Base-by-base conservation (phyloP, 1,140 invertebrate species). In the Scaptomyza hsui region DNA sequence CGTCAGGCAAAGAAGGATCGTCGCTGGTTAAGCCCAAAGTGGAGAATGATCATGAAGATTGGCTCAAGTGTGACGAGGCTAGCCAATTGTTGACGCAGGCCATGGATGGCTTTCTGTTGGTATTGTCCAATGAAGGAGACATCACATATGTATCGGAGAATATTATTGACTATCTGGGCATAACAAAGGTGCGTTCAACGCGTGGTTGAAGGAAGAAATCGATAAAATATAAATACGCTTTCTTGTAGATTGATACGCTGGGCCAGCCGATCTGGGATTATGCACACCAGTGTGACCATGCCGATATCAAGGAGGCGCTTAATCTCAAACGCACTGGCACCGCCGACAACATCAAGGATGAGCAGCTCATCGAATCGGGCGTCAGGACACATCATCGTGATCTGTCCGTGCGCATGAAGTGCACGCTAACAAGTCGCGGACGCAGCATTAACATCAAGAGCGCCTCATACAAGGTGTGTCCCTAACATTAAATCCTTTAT, bases 251-350 rank as follows among this genome's bases (percentile, higher is more conserved):
- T 92, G 97, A 99, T 91, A 94, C 98, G 91, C 95, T 98, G 93
- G 98, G 98, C 1, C 96, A 98, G 78, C 98, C 96, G 90, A 95
- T 99, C 26, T 98, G 95, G 92, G 98, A 99, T 74, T 98, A 98
- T 89, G 96, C 95, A 52, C 98, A 99, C 92, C 97, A 97, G 6
- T 98, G 97, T 89, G 98, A 99, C 92, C 97, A 99, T 89, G 96
- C 96, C 37, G 97, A 99, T 92, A 94, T 99, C 12, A 95, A 94
- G 47, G 96, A 98, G 59, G 94, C 96, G 13, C 92, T 98, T 3
- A 90, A 81, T 62, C 70, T 75, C 41, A 91, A 71, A 62, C 90
- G 73, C 19, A 80, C 89, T 56, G 67, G 72, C 35, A 57, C 68
- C 4, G 64, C 73, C 10, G 77, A 80, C 45, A 89, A 90, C 72